Evolutionary conservation across 2,888 invertebrate species (phyloP), one percentile per base, ranked within the genome.

Genomic region (Tenthredo scrophulariae): DNA sequence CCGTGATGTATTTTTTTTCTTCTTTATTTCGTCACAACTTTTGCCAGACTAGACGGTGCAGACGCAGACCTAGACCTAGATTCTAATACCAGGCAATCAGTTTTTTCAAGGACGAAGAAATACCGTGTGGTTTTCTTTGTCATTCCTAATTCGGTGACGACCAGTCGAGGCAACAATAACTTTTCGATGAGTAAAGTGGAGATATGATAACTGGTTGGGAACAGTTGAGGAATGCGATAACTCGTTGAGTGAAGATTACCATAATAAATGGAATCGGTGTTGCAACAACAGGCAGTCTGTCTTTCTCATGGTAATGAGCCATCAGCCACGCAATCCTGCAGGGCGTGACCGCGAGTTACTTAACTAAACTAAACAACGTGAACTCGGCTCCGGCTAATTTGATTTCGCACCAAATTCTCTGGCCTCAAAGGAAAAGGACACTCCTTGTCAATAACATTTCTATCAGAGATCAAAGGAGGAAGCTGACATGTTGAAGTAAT

Each of bases 291-390:
- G 40, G 43, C 72, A 43, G n/a, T 72, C 22, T 72, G 40, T 72
- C 72, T 72, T 72, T 72, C 40, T 72, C 43, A 40, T 72, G 72
- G 40, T 72, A 72, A 72, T 72, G n/a, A 72, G 43, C 43, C 40
- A 18, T 43, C 40, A 43, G 40, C 10, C 40, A 70, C 40, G 72
- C 74, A 74, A 74, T 26, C 43, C 43, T 15, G 40, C 22, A 37
- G 74, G 43, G 74, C 46, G 74, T 74, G 40, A 29, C 74, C 26
- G 5, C 2, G 74, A 26, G 18, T 40, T 74, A 40, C 7, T 72
- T 54, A n/a, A 54, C 70, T n/a, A 2, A 37, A 43, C 40, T 10
- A 9, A n/a, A 72, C 37, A 22, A 43, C 33, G 70, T 18, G 10
- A 72, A 40, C 72, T 43, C 22, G 40, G 13, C 72, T n/a, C 13